Conservation (phyloP, 2,888 invertebrate genomes). For the Parapristionchus giblindavisi region DNA sequence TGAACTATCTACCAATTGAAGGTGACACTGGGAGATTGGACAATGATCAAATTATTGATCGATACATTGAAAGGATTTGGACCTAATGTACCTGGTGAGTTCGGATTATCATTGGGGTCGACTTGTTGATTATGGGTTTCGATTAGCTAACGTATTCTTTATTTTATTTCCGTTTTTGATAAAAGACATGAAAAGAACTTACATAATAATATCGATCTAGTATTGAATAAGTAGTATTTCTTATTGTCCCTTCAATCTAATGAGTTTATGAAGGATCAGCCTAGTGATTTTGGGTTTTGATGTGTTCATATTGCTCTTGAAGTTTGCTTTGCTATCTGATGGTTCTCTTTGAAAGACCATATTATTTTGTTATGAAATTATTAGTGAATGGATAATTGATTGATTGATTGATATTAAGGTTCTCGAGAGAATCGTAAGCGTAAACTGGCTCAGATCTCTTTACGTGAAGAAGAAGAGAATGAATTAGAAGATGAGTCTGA, state of each 20-base stretch:
- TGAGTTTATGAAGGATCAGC: too few relatives aligned
- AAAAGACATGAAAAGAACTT: too few relatives aligned
- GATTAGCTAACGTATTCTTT: too few relatives aligned
- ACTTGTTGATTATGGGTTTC: too few relatives aligned
- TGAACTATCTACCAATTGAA: slow-evolving; percentile 18
- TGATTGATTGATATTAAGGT: background rate
- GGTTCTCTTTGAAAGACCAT: too few relatives aligned
- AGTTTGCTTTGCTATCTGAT: too few relatives aligned
- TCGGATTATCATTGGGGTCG: background rate
- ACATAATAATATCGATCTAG: too few relatives aligned
- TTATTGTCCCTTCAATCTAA: too few relatives aligned
- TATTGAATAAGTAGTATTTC: too few relatives aligned
- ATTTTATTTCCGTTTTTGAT: too few relatives aligned
- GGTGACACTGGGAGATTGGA: slow-evolving; percentile 69
- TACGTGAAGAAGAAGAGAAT: slow-evolving; percentile 31
- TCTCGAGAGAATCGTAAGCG: slow-evolving; percentile 28
- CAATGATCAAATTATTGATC: slow-evolving; percentile 63
- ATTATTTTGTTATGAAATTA: background rate
- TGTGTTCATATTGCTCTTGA: background rate
- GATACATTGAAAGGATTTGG: slow-evolving; percentile 64
- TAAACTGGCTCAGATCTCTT: slow-evolving; percentile 2
- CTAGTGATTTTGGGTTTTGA: background rate
- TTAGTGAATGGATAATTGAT: background rate
- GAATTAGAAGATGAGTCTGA: slow-evolving; percentile 22
- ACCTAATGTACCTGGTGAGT: slow-evolving; percentile 47